Percentiles rank a stretch among this genome's conserved stretches.
These are phyloP conservation scores for Meandrina meandrites DNA, from an alignment of 92 coral and sea anemone species.

Conservation along the genomic window DNA sequence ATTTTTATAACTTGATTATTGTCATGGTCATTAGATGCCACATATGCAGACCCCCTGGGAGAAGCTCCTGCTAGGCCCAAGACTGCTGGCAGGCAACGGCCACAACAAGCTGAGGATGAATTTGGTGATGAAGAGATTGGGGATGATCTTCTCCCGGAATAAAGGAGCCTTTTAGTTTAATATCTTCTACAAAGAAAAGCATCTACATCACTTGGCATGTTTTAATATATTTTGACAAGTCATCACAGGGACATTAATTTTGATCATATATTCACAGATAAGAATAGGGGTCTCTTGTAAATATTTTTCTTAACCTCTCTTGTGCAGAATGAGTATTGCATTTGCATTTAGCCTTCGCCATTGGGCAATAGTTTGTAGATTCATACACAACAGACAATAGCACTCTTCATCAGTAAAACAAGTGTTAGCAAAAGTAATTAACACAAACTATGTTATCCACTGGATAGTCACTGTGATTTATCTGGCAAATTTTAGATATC, in stretches of 20 bases:
- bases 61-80: slow-evolving; percentile 99
- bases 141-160: slow-evolving; percentile 95
- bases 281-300: not conserved
- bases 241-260: not conserved
- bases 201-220: not conserved
- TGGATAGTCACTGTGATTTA: too few relatives aligned
- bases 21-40: slow-evolving; percentile 70
- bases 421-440: too few relatives aligned
- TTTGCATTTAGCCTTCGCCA: not conserved
- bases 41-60: slow-evolving; percentile 98
- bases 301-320: not conserved
- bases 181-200: not conserved
- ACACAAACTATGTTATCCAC: too few relatives aligned
- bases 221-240: not conserved
- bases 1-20: not conserved
- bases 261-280: not conserved
- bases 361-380: not conserved
- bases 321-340: not conserved
- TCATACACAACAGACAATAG: not conserved
- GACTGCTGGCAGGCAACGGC: slow-evolving; percentile 93
- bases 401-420: too few relatives aligned
- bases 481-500: too few relatives aligned
- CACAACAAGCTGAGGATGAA: slow-evolving; percentile 85
- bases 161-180: slow-evolving; percentile 11
- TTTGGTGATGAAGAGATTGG: slow-evolving; percentile 99